A percentile compares a stretch with the other conserved stretches of the same genome.
Evolutionary conservation across 1,140 invertebrate species (phyloP).

Genomic region (Drosophila melanica): DNA sequence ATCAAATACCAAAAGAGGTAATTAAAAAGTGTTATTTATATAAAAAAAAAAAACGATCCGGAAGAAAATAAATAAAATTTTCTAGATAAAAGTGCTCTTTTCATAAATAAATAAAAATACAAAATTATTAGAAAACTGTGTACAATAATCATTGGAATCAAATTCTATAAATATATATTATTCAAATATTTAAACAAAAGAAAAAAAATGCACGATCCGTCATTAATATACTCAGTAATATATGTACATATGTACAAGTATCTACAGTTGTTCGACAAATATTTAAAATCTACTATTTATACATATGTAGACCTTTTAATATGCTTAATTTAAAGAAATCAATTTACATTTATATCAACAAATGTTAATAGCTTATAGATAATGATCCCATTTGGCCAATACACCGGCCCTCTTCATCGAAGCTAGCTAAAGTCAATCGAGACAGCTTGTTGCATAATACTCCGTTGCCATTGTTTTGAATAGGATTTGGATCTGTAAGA

Average conservation of each 20-base stretch:
- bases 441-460: conserved; percentile 93
- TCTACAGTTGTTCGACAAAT: conserved; percentile 21
- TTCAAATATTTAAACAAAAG: too few relatives aligned
- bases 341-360: conserved; percentile 63
- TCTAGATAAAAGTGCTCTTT: too few relatives aligned
- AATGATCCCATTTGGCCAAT: conserved; percentile 91
- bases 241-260: conserved; percentile 34
- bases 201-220: too few relatives aligned
- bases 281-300: conserved; percentile 49
- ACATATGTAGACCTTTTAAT: conserved; percentile 44
- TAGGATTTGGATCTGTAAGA: conserved; percentile 82
- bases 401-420: conserved; percentile 92
- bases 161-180: too few relatives aligned
- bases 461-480: conserved; percentile 83
- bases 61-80: too few relatives aligned
- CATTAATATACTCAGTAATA: too few relatives aligned
- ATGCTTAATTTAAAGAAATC: conserved; percentile 56
- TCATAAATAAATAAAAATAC: too few relatives aligned
- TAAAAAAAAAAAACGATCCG: too few relatives aligned
- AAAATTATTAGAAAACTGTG: too few relatives aligned
- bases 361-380: conserved; percentile 87
- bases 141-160: too few relatives aligned
- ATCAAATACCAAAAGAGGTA: too few relatives aligned
- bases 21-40: too few relatives aligned
- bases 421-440: conserved; percentile 93